Conservation (phyloP, 2,888 invertebrate genomes). For the Andrena camellia region DNA sequence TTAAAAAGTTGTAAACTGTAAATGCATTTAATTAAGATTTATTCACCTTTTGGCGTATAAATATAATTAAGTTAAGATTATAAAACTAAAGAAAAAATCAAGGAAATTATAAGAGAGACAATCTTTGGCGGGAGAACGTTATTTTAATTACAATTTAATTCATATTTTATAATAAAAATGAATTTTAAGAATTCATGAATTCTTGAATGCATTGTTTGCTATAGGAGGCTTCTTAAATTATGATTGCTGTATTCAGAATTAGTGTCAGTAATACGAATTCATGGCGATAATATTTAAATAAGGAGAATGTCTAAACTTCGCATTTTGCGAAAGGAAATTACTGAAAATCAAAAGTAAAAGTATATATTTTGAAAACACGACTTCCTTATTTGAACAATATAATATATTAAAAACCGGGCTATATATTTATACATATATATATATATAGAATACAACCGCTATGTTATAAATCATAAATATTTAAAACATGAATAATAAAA, state of each 20-base stretch:
- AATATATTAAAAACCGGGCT: too few species aligned
- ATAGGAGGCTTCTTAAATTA: too few species aligned
- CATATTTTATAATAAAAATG: too few species aligned
- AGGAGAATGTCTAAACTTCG: not conserved
- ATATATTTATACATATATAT: too few species aligned
- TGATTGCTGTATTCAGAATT: not conserved
- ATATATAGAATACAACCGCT: too few species aligned
- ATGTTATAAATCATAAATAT: too few species aligned
- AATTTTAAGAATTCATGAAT: too few species aligned
- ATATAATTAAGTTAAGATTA: not conserved
- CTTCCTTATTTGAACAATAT: not conserved
- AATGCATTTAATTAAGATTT: not conserved
- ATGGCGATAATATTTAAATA: conserved; percentile 3
- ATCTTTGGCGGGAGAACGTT: not conserved
- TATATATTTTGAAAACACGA: not conserved
- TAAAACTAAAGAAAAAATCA: not conserved
- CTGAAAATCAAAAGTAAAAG: not conserved
- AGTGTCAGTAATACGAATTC: not conserved
- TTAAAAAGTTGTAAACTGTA: not conserved
- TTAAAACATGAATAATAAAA: too few species aligned
- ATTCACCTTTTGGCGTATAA: too few species aligned
- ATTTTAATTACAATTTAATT: not conserved
- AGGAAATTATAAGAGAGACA: not conserved
- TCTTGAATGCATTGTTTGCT: too few species aligned
- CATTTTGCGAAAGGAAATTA: not conserved